A percentile compares a stretch with the other conserved stretches of the same genome.
phyloP scores from a whole-genome alignment of 2,797 vertebrate genomes.

The Danionella dracula region DNA sequence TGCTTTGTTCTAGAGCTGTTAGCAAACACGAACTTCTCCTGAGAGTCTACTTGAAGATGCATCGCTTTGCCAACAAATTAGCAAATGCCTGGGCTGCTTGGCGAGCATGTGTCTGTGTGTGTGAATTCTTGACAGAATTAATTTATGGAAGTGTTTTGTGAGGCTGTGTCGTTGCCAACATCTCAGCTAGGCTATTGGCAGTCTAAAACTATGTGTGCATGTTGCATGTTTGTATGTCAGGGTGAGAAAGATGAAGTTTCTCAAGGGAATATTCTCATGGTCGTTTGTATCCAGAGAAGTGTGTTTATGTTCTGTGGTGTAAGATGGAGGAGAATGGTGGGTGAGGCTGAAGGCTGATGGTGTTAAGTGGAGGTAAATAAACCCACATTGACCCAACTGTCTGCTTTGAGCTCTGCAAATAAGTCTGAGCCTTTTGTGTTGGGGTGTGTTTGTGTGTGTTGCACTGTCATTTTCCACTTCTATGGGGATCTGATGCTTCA shows the following conservation, averaged over 20 bases:
- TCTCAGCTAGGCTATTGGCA: constrained; percentile 31
- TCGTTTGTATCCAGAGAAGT: background rate
- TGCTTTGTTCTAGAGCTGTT: constrained; percentile 29
- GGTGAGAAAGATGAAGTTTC: background rate
- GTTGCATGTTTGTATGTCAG: no score
- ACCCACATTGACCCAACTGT: constrained; percentile 18
- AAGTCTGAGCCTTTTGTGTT: background rate
- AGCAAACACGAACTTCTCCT: constrained; percentile 36
- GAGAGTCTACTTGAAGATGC: constrained; percentile 33
- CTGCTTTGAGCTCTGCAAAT: constrained; percentile 19
- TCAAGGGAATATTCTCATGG: constrained; percentile 1
- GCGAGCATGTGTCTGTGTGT: constrained; percentile 31
- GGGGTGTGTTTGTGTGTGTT: background rate
- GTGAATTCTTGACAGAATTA: constrained; percentile 30
- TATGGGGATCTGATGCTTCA: background rate
- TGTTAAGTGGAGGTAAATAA: constrained; percentile 15
- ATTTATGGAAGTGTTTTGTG: constrained; percentile 39
- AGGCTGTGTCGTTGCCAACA: constrained; percentile 23
- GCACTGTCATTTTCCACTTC: background rate
- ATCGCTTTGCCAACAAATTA: constrained; percentile 30
- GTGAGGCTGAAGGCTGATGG: constrained; percentile 5
- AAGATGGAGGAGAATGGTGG: background rate
- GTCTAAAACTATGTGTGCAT: background rate
- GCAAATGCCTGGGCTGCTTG: constrained; percentile 31
- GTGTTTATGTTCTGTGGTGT: constrained; percentile 16